Base-by-base conservation (phyloP, 1,140 invertebrate species). In the Lerema accius region DNA sequence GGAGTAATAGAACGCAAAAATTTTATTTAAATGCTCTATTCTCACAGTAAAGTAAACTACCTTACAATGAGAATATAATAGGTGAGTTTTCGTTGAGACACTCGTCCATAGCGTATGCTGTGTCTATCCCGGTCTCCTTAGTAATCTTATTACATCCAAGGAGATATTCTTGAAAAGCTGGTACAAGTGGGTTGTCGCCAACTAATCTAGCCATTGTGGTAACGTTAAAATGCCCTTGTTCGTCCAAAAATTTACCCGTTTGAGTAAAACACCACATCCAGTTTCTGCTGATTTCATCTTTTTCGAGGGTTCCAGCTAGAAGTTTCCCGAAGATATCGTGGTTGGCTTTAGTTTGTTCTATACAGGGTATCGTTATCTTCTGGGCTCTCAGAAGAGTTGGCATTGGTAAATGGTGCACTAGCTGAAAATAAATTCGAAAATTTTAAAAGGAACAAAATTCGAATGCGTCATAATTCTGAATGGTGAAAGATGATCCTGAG, bases 51-150 rank as follows among this genome's bases (percentile, higher is more conserved):
- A 2, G 5, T 5, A 23, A 23, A 5, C 19, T 5, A 23, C 19
- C 4, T 46, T 46, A 46, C 1, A 23, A 1, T 11, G 43, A 23
- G 6, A 46, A 46, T 4, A 46, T 17, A 5, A 46, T n/a, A 23
- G 43, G 43, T 11, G 43, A 9, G 43, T 46, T 46, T 11, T 46
- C 17, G n/a, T 46, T 46, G 1, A 46, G 17, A 23, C 43, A 46
- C 0, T n/a, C 9, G 9, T 19, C 19, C 43, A 46, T 46, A 1
- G 16, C 10, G 17, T 23, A 46, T 9, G 6, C 17, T 17, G 43
- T 46, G 3, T 46, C 43, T 3, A 46, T 11, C 0, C 17, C 17
- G 1, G 9, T 46, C 10, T 46, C 43, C 19, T 46, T 46, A 11
- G 10, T 11, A 11, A 46, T 23, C 6, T 46, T 46, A 11, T 46